Evolutionary conservation across 2,113 vertebrate species (phyloP), one percentile per base, ranked within the genome.

Genomic region (Eonycteris spelaea): DNA sequence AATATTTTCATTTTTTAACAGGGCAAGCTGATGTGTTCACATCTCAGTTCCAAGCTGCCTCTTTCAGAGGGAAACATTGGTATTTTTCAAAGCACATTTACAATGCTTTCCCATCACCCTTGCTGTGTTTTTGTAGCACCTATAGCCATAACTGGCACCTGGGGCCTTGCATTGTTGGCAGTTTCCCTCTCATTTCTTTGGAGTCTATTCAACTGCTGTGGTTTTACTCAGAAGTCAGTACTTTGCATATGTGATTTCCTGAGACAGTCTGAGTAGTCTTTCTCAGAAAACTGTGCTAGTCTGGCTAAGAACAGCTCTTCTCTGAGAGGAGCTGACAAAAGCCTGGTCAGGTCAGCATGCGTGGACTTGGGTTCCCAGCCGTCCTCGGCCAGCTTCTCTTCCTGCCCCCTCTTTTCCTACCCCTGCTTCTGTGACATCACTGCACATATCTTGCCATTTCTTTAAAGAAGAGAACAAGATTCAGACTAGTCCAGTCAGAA

Each of bases 171-270:
- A 92, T 95, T 65, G 93, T 86, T 98, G 95, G 86, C 96, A 96
- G 95, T 96, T 96, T 93, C 96, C 48, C 95, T 95, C 91, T 75
- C 78, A 35, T 96, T 94, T 96, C 88, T 93, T 96, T 97, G 97
- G 97, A 98, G 95, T 70, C 93, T 94, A 45, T 96, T 97, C 96
- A 97, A 86, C 74, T 95, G 97, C 97, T 97, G 97, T 96, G 97
- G 95, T 97, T 98, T 98, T 97, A 96, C 97, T 97, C 85, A 96
- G 97, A 97, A 97, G 86, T 96, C 93, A 90, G 86, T 77, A 94
- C 96, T 98, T 96, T 97, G 95, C 96, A 97, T 94, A 93, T 91
- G 78, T 95, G 97, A 96, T 97, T 98, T 98, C 95, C 97, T 97
- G 97, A 97, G 97, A 93, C 93, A 79, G 95, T 89, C 91, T 94